Conservation (phyloP, 2,888 invertebrate genomes). For the Tolmerus cingulatus region DNA sequence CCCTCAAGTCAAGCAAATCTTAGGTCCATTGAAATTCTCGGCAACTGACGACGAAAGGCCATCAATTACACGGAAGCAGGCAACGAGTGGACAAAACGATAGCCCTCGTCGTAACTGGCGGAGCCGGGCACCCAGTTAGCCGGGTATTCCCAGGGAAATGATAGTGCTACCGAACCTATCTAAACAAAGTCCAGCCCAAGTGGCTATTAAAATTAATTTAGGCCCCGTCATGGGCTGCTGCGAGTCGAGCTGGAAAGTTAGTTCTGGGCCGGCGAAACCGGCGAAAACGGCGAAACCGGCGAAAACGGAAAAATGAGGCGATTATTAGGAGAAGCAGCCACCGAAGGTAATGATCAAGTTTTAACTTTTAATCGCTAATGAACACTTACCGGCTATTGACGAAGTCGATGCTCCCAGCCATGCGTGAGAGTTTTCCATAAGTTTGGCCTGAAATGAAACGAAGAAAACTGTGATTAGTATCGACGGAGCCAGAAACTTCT, state of each 20-base stretch:
- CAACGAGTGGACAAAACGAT: not conserved
- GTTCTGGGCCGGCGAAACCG: not conserved
- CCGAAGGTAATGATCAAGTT: constrained; percentile 33
- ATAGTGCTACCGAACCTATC: constrained; percentile 15
- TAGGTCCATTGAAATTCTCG: not conserved
- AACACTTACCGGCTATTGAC: constrained; percentile 82
- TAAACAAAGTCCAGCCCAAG: not conserved
- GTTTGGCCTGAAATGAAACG: constrained; percentile 81
- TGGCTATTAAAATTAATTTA: constrained; percentile 32
- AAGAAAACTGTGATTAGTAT: constrained; percentile 52
- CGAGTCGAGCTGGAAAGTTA: constrained; percentile 21
- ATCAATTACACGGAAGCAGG: not conserved
- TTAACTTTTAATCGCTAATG: constrained; percentile 34
- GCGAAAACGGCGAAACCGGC: constrained; percentile 5
- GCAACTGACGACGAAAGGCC: not conserved
- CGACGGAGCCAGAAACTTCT: not conserved
- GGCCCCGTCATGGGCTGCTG: constrained; percentile 24
- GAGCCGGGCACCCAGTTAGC: not conserved
- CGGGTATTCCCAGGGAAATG: not conserved
- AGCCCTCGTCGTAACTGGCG: not conserved
- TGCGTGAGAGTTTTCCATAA: constrained; percentile 90
- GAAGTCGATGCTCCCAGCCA: constrained; percentile 92
- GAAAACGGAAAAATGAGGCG: not conserved
- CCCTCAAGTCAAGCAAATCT: not conserved
- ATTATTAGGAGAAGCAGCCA: constrained; percentile 34